Conservation (phyloP, 2,888 invertebrate genomes). For the Ptychoptera albimana region DNA sequence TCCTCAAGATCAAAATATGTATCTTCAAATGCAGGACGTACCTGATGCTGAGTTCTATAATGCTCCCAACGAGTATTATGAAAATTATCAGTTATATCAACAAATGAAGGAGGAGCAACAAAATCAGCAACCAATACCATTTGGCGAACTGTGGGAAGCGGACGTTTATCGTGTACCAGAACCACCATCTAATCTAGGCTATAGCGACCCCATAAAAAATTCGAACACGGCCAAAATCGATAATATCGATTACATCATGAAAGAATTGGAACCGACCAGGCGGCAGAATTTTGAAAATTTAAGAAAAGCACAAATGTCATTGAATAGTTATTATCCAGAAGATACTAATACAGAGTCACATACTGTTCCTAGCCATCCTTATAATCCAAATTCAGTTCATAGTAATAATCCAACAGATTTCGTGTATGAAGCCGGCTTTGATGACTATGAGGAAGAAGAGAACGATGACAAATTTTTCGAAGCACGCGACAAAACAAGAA, state of each 20-base stretch:
- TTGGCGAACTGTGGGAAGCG: conserved; percentile 6
- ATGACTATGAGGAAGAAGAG: background rate
- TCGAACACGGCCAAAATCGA: background rate
- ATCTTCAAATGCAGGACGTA: background rate
- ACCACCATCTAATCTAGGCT: background rate
- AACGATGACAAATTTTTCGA: background rate
- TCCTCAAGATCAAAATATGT: background rate
- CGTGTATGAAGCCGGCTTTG: background rate
- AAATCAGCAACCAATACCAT: background rate
- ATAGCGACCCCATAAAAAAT: background rate
- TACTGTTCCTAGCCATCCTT: too few species aligned
- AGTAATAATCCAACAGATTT: background rate
- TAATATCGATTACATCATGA: conserved; percentile 4
- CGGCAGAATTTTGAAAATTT: conserved; percentile 8
- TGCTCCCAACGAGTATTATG: conserved; percentile 6
- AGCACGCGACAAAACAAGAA: background rate
- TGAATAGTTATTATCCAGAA: conserved; percentile 7
- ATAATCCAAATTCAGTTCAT: background rate
- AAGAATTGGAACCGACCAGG: conserved; percentile 9
- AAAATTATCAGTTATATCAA: conserved; percentile 1
- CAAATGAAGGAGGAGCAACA: background rate
- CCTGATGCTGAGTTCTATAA: conserved; percentile 1
- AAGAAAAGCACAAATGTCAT: conserved; percentile 4
- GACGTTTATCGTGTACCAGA: background rate
- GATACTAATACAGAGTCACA: background rate